Conservation (phyloP, 2,113 vertebrate genomes). For the Anthoscopus minutus region DNA sequence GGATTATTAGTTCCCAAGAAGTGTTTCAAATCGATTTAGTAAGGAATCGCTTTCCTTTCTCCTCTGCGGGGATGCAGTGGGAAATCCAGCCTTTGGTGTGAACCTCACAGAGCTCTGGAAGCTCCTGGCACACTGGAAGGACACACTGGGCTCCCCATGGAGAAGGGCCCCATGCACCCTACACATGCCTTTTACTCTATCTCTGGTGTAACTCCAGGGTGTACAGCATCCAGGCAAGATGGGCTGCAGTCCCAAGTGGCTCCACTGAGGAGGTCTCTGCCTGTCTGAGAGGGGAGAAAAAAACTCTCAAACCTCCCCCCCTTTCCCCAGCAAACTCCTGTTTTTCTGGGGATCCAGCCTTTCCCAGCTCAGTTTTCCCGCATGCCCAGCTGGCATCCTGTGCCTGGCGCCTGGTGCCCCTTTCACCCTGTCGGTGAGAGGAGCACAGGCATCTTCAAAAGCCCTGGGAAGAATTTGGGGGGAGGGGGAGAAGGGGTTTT, state of each 20-base stretch:
- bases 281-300: not conserved
- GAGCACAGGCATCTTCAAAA: conserved; percentile 55
- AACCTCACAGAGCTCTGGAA: not conserved
- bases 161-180: not conserved
- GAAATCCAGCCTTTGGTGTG: not conserved
- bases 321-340: not conserved
- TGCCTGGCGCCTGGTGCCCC: not conserved
- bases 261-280: not conserved
- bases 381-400: not conserved
- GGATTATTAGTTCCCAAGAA: conserved; percentile 57
- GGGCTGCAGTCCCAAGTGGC: accelerated
- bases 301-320: not conserved
- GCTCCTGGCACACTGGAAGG: accelerated
- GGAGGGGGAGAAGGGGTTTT: conserved; percentile 50
- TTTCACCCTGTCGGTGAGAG: not conserved
- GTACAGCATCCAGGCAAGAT: not conserved
- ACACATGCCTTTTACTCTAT: not conserved
- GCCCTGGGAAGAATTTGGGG: conserved; percentile 50
- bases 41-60: conserved; percentile 29
- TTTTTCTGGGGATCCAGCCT: not conserved
- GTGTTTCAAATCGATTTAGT: conserved; percentile 23
- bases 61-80: not conserved
- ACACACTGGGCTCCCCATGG: accelerated
- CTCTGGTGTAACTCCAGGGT: accelerated
- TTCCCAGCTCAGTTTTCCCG: not conserved